Evolutionary conservation across 2,888 invertebrate species (phyloP), one percentile per base, ranked within the genome.

Genomic region (Torymus tubicola): DNA sequence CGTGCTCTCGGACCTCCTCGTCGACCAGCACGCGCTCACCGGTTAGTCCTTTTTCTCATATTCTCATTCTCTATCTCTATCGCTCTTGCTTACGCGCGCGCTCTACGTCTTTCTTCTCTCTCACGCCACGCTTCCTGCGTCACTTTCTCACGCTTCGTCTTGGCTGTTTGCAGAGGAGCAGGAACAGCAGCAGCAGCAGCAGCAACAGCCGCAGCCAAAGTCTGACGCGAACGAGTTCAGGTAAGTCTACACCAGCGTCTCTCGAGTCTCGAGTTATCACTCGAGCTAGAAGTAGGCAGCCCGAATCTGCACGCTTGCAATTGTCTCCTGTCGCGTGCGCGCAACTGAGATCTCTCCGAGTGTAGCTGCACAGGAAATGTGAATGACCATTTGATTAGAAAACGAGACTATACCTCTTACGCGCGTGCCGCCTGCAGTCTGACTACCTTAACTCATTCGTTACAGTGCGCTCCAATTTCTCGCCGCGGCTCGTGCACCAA

Each of bases 1-100:
- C 77, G 87, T 89, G 69, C 83, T 89, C 24, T 87, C 87, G 58
- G 86, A 87, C 82, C 84, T 89, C 42, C 86, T 89, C 68, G 88
- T 88, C 64, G 87, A 88, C 78, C 87, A 88, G 71, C 87, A 88
- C 82, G 86, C 87, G 78, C 84, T 87, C 55, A 84, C 86, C 82
- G 87, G 87, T 87, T 73, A 84, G 83, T 84, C 42, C 16, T 3
- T 21, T 16, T 16, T 53, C 31, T 14, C n/a, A 3, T 11, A 2
- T 31, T 61, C n/a, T 4, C n/a, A 31, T 16, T 64, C 24, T 74
- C 16, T 18, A 13, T 2, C 57, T 11, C 18, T 60, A 24, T 18
- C 52, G 12, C 18, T 55, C 18, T 12, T 16, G 21, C 2, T 21
- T 50, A 31, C 31, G 31, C 31, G 31, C 5, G 31, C 5, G 31